Conservation (phyloP, 2,797 vertebrate genomes). For the Pangasius macronema region DNA sequence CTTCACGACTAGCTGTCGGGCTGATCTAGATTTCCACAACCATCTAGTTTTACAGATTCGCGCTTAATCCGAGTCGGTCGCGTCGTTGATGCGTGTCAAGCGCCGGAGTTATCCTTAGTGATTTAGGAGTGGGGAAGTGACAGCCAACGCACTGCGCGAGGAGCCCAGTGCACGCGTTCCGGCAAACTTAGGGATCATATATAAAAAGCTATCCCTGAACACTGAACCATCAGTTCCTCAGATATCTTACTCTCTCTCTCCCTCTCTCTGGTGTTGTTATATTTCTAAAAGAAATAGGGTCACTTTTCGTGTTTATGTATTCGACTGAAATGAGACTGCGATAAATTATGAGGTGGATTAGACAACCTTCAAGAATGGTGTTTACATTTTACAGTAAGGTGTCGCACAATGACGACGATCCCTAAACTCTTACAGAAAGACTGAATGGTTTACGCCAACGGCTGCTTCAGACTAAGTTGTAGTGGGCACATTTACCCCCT, state of each 20-base stretch:
- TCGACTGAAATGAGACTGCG: background rate
- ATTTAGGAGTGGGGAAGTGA: conserved; percentile 43
- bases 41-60: background rate
- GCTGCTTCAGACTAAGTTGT: conserved; percentile 29
- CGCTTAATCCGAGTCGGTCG: background rate
- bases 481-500: background rate
- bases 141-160: conserved; percentile 22
- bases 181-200: conserved; percentile 29
- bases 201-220: conserved; percentile 19
- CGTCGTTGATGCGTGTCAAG: background rate
- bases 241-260: background rate
- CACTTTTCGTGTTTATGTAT: background rate
- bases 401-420: conserved; percentile 9
- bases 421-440: conserved; percentile 18
- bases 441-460: conserved; percentile 19
- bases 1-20: background rate
- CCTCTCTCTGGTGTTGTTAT: background rate
- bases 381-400: conserved; percentile 23
- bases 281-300: background rate
- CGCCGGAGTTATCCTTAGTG: conserved; percentile 27
- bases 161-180: conserved; percentile 39
- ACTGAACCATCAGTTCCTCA: background rate
- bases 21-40: background rate
- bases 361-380: background rate
- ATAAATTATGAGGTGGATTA: background rate